phyloP scores from a whole-genome alignment of 2,888 invertebrate species.

The Microdon myrmicae region DNA sequence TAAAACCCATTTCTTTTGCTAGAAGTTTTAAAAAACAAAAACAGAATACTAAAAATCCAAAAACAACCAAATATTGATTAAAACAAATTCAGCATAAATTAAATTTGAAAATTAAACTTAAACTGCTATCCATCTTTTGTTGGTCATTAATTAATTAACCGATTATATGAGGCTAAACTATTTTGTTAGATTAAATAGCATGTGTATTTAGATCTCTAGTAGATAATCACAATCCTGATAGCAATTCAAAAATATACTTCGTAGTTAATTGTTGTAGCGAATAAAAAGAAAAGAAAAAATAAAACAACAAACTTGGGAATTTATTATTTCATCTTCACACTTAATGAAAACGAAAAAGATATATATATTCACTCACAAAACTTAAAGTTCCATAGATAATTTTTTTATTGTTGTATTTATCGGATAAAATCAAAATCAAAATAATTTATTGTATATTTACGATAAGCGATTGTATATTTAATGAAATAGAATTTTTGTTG shows the following conservation, averaged over 20 bases:
- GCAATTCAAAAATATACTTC: constrained; percentile 15
- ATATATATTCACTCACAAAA: too few species aligned
- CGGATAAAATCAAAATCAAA: constrained; percentile 35
- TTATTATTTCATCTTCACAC: constrained; percentile 22
- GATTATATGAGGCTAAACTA: constrained; percentile 21
- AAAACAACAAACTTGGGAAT: constrained; percentile 20
- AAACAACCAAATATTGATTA: constrained; percentile 21
- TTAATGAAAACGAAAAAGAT: constrained; percentile 35
- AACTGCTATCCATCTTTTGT: not conserved
- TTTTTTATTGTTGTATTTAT: constrained; percentile 41
- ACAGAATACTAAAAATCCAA: constrained; percentile 4
- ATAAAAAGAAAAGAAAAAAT: too few species aligned
- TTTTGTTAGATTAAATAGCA: constrained; percentile 14
- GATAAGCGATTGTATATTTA: constrained; percentile 7
- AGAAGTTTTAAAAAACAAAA: constrained; percentile 12
- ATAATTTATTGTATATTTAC: constrained; percentile 36
- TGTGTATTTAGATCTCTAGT: constrained; percentile 4
- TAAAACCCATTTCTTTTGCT: constrained; percentile 6
- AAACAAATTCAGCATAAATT: not conserved
- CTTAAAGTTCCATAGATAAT: constrained; percentile 39
- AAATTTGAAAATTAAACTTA: not conserved
- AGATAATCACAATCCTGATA: constrained; percentile 16
- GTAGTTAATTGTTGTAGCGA: constrained; percentile 18
- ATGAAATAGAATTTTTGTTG: constrained; percentile 21
- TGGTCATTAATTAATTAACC: constrained; percentile 32